These are phyloP conservation scores for Druceiella hillmani DNA, from an alignment of 2,888 invertebrate species.

Conservation along the genomic window DNA sequence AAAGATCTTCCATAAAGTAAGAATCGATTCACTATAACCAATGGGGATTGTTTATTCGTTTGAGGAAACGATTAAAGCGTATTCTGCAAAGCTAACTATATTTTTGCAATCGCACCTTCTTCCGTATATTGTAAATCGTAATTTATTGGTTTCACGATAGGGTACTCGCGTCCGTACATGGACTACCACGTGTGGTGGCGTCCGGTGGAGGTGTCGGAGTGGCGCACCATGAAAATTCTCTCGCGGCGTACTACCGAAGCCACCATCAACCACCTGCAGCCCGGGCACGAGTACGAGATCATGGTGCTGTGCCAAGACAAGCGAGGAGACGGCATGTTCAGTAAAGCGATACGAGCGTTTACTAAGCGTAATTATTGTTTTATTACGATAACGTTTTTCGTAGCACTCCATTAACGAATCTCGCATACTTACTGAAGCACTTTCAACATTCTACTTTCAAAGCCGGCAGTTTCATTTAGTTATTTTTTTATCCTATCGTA, in stretches of 20 bases:
- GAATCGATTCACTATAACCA: too few species aligned
- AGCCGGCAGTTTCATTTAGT: background rate
- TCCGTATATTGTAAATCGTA: too few species aligned
- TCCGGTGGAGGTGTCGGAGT: constrained; percentile 67
- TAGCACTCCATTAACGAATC: background rate
- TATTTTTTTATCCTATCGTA: too few species aligned
- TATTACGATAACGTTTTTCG: too few species aligned
- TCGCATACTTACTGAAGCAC: background rate
- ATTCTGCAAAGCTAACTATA: too few species aligned
- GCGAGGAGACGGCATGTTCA: constrained; percentile 86
- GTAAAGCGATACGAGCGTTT: constrained; percentile 70
- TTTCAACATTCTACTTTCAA: background rate
- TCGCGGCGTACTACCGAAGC: constrained; percentile 69
- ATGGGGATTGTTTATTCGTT: too few species aligned
- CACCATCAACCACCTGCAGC: constrained; percentile 68
- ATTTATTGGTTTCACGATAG: too few species aligned
- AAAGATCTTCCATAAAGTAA: too few species aligned
- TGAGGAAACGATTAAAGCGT: too few species aligned
- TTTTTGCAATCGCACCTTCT: too few species aligned
- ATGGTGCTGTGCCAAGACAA: constrained; percentile 83
- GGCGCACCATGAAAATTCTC: constrained; percentile 76
- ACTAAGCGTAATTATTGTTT: constrained; percentile 51
- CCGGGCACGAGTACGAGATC: constrained; percentile 80
- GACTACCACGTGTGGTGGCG: constrained; percentile 87
- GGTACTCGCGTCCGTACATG: constrained; percentile 69